A percentile compares a stretch with the other conserved stretches of the same genome.
These are phyloP conservation scores for Numida meleagris DNA, from an alignment of 2,113 vertebrate species.

Conservation along the genomic window DNA sequence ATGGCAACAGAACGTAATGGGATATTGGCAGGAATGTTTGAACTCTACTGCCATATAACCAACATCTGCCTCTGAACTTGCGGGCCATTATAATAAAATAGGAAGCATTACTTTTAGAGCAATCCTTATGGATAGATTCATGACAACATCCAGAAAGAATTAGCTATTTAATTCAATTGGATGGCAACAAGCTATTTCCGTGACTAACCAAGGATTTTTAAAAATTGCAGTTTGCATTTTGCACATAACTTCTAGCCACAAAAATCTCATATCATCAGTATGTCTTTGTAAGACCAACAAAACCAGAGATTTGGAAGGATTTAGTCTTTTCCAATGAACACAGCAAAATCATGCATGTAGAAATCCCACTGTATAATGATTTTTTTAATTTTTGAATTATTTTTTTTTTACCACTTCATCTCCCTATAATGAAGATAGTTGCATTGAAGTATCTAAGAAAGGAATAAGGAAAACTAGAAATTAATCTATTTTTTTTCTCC, in stretches of 20 bases:
- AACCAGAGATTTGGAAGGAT: background rate
- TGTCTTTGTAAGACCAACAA: background rate
- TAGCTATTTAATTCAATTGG: background rate
- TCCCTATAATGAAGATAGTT: rapidly evolving
- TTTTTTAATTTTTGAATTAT: background rate
- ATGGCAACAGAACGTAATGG: too few relatives aligned
- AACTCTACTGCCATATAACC: too few relatives aligned
- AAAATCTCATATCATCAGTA: background rate
- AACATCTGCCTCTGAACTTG: too few relatives aligned
- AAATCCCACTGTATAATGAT: background rate
- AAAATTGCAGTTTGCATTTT: background rate
- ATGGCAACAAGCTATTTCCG: background rate
- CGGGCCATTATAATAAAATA: too few relatives aligned
- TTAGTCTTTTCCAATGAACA: background rate
- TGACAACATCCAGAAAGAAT: background rate
- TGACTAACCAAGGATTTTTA: background rate
- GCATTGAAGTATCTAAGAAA: background rate
- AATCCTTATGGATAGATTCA: background rate
- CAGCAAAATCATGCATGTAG: background rate
- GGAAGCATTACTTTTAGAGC: too few relatives aligned
- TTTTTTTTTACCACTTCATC: background rate
- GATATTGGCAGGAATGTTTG: too few relatives aligned
- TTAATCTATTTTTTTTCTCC: background rate
- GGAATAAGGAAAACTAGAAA: background rate
- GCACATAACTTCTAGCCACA: background rate